Evolutionary conservation across 2,113 vertebrate species (phyloP).

Genomic region (Strix uralensis): DNA sequence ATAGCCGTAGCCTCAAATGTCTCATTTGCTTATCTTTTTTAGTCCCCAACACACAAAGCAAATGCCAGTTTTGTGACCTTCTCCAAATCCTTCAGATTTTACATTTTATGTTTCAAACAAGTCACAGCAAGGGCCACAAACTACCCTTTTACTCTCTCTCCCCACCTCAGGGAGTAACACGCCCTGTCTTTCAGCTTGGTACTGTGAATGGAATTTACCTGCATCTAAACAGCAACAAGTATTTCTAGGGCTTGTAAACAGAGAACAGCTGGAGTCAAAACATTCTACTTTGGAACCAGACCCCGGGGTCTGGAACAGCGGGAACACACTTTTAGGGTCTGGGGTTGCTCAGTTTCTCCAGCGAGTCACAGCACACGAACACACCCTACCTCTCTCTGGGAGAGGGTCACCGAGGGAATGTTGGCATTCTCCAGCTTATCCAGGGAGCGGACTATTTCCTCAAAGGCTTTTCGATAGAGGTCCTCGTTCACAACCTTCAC

Average conservation of each 20-base stretch:
- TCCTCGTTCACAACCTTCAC: conserved; percentile 88
- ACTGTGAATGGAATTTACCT: not conserved
- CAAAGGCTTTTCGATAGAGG: conserved; percentile 86
- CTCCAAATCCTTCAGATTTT: not conserved
- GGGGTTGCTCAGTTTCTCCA: not conserved
- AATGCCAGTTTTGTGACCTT: not conserved
- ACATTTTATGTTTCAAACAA: not conserved
- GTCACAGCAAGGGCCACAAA: not conserved
- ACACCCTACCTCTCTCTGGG: conserved; percentile 83
- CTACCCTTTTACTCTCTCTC: not conserved
- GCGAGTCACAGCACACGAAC: not conserved
- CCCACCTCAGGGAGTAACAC: not conserved
- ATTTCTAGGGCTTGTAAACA: not conserved
- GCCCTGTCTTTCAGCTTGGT: not conserved
- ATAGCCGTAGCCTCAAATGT: not conserved
- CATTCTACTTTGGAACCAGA: not conserved
- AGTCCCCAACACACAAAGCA: not conserved
- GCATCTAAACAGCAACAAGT: not conserved
- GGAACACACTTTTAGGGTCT: not conserved
- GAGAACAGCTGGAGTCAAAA: not conserved
- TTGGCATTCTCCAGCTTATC: conserved; percentile 97
- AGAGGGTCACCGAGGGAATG: conserved; percentile 90
- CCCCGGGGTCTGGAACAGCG: not conserved
- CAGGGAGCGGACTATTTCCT: conserved; percentile 90
- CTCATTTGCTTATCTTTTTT: not conserved